Evolutionary conservation across 1,140 invertebrate species (phyloP).

Genomic region (Drosophila simulans): DNA sequence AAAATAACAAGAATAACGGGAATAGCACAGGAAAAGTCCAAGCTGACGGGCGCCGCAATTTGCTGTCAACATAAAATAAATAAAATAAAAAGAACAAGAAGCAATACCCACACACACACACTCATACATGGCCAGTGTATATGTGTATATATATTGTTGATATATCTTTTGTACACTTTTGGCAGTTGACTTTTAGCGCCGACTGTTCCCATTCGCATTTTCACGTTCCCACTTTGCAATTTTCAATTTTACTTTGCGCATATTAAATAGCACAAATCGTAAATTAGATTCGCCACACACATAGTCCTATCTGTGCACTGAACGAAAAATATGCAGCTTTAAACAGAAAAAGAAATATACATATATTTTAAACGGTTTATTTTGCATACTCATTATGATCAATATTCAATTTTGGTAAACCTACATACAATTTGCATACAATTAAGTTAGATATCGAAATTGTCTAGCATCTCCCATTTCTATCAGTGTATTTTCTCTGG

Average conservation of each 20-base stretch:
- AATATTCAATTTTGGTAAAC: too few species aligned
- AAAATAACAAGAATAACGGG: constrained; percentile 8
- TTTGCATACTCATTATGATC: too few species aligned
- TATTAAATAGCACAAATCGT: constrained; percentile 69
- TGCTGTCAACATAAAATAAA: constrained; percentile 73
- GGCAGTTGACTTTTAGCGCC: constrained; percentile 38
- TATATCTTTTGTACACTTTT: constrained; percentile 7
- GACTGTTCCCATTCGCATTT: constrained; percentile 37
- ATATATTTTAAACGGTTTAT: too few species aligned
- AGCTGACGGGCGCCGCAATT: constrained; percentile 53
- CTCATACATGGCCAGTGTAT: neutral
- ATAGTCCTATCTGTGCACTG: constrained; percentile 1
- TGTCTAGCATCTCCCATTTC: neutral
- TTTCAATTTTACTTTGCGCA: constrained; percentile 52
- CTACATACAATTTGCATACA: too few species aligned
- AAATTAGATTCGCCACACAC: constrained; percentile 35
- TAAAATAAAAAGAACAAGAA: constrained; percentile 49
- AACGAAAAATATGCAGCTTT: neutral
- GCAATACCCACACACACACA: constrained; percentile 9
- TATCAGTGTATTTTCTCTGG: neutral
- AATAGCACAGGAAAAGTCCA: constrained; percentile 13
- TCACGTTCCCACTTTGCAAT: constrained; percentile 13
- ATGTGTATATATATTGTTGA: constrained; percentile 3
- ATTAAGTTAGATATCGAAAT: neutral
- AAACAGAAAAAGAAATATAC: too few species aligned